Percentiles rank a stretch among this genome's conserved stretches.
phyloP scores from a whole-genome alignment of 2,113 vertebrate genomes.

The Pholis gunnellus region DNA sequence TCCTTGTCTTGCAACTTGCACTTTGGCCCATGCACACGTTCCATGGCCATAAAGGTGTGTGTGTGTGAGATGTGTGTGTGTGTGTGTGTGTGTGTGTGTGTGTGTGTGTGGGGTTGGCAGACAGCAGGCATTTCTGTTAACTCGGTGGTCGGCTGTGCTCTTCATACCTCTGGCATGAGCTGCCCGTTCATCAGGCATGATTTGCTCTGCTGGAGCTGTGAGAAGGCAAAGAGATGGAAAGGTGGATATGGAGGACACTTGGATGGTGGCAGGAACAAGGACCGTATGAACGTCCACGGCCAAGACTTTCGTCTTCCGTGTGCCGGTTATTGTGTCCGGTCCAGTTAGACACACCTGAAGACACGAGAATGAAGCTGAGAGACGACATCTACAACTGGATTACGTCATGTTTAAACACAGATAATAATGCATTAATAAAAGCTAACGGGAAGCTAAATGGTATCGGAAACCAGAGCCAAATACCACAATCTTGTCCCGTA shows the following conservation, averaged over 20 bases:
- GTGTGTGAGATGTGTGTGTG: slow-evolving; percentile 18
- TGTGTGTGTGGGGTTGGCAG: slow-evolving; percentile 20
- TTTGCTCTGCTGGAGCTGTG: slow-evolving; percentile 39
- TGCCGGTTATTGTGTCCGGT: background rate
- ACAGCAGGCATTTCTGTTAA: slow-evolving; percentile 62
- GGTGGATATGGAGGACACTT: slow-evolving; percentile 10
- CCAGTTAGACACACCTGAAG: background rate
- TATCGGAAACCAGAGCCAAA: background rate
- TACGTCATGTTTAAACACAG: no score
- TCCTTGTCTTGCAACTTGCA: slow-evolving; percentile 36
- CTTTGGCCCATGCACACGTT: slow-evolving; percentile 52
- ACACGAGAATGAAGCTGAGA: no score
- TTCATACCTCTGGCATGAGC: slow-evolving; percentile 62
- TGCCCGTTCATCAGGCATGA: slow-evolving; percentile 63
- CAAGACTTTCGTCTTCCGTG: background rate
- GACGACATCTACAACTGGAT: no score
- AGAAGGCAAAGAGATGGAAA: background rate
- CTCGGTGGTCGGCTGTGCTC: slow-evolving; percentile 61
- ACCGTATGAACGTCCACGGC: background rate
- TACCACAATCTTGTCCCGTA: background rate
- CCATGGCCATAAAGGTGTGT: slow-evolving; percentile 50
- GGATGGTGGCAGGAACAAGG: background rate
- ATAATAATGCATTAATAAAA: no score
- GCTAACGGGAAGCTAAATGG: no score
- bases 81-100: slow-evolving; percentile 18